Conservation (phyloP, 2,113 vertebrate genomes). For the Oryctolagus cuniculus region mOryCun1.1 NC_091432.1:116956001-116956500, state of each 20-base stretch:
- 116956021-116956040: not conserved
- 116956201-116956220: constrained; percentile 32
- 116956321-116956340: constrained; percentile 5
- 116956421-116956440: not conserved
- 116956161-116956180: not conserved
- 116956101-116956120: not conserved
- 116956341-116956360: not conserved
- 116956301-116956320: constrained; percentile 66
- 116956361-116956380: not conserved
- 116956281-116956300: constrained; percentile 46
- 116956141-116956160: constrained; percentile 51
- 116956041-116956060: constrained; percentile 5
- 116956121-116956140: not conserved
- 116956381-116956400: not conserved
- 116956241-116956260: not conserved
- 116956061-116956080: not conserved
- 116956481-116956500: not conserved
- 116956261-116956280: constrained; percentile 12
- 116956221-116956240: not conserved
- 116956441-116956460: not conserved
- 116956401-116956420: not conserved
- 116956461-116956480: not conserved
- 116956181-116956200: constrained; percentile 60
- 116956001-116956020: not conserved
- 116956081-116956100: not conserved